Percentiles rank a stretch among this genome's conserved stretches.
Evolutionary conservation across 2,113 vertebrate species (phyloP).

Genomic region (Hippocampus comes): DNA sequence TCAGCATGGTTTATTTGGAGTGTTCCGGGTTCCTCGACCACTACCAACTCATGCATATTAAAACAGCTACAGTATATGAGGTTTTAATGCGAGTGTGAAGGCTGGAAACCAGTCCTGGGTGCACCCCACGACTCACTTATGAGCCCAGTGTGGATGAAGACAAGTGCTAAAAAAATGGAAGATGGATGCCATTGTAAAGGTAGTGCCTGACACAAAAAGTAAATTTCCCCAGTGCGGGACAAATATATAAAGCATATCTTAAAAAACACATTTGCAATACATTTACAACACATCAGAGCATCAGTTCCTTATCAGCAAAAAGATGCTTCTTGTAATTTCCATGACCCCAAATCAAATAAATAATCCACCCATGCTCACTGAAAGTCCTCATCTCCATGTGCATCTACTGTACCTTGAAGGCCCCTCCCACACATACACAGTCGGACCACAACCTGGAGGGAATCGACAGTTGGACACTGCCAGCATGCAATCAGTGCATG

Average conservation of each 20-base stretch:
- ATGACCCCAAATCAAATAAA: conserved; percentile 44
- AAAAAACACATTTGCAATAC: neutral
- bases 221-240: neutral
- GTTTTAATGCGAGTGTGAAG: too few species aligned
- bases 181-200: neutral
- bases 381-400: conserved; percentile 49
- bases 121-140: too few species aligned
- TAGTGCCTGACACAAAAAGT: conserved; percentile 19
- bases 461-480: conserved; percentile 15
- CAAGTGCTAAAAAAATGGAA: neutral
- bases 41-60: too few species aligned
- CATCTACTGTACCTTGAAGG: conserved; percentile 17
- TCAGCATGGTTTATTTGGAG: too few species aligned
- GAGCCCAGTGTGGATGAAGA: neutral
- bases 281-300: conserved; percentile 11
- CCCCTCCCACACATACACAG: conserved; percentile 12
- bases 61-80: too few species aligned
- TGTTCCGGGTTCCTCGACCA: too few species aligned
- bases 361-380: conserved; percentile 32
- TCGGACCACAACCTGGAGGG: conserved; percentile 30
- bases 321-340: conserved; percentile 48
- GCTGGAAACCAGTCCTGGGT: too few species aligned
- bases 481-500: conserved; percentile 38
- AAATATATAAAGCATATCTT: too few species aligned
- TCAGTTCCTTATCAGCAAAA: conserved; percentile 28